Percentiles rank a stretch among this genome's conserved stretches.
phyloP scores from a whole-genome alignment of 2,888 invertebrate genomes.

The Epinotia bilunana region DNA sequence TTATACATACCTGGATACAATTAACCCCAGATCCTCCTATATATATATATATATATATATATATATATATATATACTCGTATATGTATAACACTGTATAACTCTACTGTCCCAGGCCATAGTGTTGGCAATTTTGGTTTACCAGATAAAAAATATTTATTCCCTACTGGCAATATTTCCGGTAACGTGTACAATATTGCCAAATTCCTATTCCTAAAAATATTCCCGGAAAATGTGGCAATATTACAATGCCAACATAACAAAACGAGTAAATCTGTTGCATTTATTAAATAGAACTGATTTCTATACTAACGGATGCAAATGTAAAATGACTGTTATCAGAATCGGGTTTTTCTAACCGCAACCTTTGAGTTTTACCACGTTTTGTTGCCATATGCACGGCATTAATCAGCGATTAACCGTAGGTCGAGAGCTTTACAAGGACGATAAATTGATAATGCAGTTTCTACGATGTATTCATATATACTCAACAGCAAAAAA shows the following conservation, averaged over 20 bases:
- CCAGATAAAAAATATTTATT: too few relatives aligned
- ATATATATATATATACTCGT: too few relatives aligned
- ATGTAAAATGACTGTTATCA: not conserved
- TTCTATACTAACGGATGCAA: not conserved
- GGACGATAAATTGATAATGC: slow-evolving; percentile 1
- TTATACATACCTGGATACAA: too few relatives aligned
- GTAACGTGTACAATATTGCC: not conserved
- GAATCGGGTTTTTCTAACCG: not conserved
- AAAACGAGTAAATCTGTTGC: not conserved
- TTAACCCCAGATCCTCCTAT: too few relatives aligned
- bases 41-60: too few relatives aligned
- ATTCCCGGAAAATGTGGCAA: too few relatives aligned
- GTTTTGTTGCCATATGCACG: not conserved
- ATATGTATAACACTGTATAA: too few relatives aligned
- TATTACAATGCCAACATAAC: not conserved
- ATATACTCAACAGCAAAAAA: too few relatives aligned
- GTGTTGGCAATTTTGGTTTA: too few relatives aligned
- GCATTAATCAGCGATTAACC: slow-evolving; percentile 10
- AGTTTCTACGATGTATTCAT: not conserved
- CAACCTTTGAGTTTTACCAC: not conserved
- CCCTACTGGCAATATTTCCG: slow-evolving; percentile 4
- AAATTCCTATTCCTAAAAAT: not conserved
- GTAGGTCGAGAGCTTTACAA: slow-evolving; percentile 1
- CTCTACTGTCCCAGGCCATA: too few relatives aligned
- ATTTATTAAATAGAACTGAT: too few relatives aligned